Evolutionary conservation across 2,797 vertebrate species (phyloP).

Genomic region (Enteromius viviparus): DNA sequence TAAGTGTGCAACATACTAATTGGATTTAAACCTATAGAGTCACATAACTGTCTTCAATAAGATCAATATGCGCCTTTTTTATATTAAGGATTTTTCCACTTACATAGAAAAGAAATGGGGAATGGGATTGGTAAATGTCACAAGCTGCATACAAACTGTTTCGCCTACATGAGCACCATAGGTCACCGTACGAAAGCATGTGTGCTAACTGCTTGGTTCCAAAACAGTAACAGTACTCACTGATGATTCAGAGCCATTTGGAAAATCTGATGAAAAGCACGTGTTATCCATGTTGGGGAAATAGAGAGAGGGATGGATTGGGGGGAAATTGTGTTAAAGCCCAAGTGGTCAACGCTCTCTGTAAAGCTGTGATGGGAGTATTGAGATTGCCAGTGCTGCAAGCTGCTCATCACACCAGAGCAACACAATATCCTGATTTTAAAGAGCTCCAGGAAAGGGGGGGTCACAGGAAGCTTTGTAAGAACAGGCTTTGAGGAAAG

Average conservation of each 20-base stretch:
- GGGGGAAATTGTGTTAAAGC: neutral
- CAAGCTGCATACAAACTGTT: neutral
- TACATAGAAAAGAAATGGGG: neutral
- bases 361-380: neutral
- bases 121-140: neutral
- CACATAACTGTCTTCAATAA: slow-evolving; percentile 1
- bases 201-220: neutral
- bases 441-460: neutral
- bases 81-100: neutral
- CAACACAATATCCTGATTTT: slow-evolving; percentile 26
- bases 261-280: neutral
- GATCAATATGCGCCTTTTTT: neutral
- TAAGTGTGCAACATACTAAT: neutral
- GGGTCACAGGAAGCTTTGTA: neutral
- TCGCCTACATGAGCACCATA: neutral
- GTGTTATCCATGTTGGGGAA: neutral
- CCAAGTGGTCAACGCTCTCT: neutral
- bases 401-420: slow-evolving; percentile 9
- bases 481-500: slow-evolving; percentile 31
- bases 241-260: slow-evolving; percentile 3
- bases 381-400: neutral
- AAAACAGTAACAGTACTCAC: neutral
- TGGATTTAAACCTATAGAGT: neutral
- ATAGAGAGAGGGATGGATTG: neutral
- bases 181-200: neutral